Conservation (phyloP, 2,888 invertebrate genomes). For the Ypsolopha scabrella region DNA sequence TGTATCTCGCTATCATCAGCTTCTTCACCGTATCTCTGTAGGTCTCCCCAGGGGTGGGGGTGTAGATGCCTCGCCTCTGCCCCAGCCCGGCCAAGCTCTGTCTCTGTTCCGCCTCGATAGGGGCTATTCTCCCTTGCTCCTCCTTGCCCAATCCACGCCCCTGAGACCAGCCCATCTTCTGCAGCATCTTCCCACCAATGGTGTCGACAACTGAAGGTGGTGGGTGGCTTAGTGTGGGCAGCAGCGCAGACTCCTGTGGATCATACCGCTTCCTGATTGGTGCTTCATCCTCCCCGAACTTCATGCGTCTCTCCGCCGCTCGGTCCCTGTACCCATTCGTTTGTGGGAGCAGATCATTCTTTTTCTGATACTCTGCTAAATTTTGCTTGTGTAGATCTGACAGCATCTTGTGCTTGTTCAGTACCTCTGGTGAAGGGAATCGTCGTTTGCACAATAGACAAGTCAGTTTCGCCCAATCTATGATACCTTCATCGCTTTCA, state of each 20-base stretch:
- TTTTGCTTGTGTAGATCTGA: slow-evolving; percentile 96
- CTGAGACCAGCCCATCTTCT: slow-evolving; percentile 99
- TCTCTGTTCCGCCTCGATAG: slow-evolving; percentile 83
- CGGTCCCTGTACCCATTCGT: slow-evolving; percentile 85
- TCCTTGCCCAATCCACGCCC: slow-evolving; percentile 95
- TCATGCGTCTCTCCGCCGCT: slow-evolving; percentile 94
- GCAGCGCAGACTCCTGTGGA: slow-evolving; percentile 32
- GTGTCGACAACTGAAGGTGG: slow-evolving; percentile 86
- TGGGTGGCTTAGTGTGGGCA: slow-evolving; percentile 66
- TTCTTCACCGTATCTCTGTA: slow-evolving; percentile 92
- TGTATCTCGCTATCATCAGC: slow-evolving; percentile 89
- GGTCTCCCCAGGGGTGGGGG: slow-evolving; percentile 84
- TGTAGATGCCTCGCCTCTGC: slow-evolving; percentile 81
- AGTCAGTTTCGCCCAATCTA: slow-evolving; percentile 91
- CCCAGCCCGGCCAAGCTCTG: slow-evolving; percentile 88
- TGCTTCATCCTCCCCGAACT: slow-evolving; percentile 91
- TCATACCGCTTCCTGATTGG: slow-evolving; percentile 56
- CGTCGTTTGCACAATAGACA: slow-evolving; percentile 96
- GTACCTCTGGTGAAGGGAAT: slow-evolving; percentile 89
- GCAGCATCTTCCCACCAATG: slow-evolving; percentile 93
- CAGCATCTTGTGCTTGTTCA: slow-evolving; percentile 91
- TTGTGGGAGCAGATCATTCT: slow-evolving; percentile 40
- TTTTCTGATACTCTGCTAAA: slow-evolving; percentile 68
- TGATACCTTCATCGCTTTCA: slow-evolving; percentile 81
- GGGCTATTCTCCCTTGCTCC: slow-evolving; percentile 93